Evolutionary conservation across 64 coral and sea anemone genomes (phyloP).

Genomic region (Catalaphyllia jardinei): DNA sequence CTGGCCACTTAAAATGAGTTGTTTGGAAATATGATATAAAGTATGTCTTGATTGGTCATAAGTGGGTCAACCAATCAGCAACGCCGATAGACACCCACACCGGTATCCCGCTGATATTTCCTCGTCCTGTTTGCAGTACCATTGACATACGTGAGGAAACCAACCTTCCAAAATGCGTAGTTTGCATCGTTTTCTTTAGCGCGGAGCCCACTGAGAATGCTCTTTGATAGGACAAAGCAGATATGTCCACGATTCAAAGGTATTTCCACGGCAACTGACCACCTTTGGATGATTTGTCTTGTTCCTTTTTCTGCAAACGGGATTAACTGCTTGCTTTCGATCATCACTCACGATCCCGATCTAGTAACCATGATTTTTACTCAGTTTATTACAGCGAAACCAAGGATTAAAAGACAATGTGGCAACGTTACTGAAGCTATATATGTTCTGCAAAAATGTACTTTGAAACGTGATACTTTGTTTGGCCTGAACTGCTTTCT

Average conservation of each 20-base stretch:
- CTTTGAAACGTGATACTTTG: too few species aligned
- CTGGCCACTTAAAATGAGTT: too few species aligned
- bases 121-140: not conserved
- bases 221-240: not conserved
- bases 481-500: too few species aligned
- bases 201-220: not conserved
- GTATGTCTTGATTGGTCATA: not conserved
- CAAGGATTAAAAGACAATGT: too few species aligned
- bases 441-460: too few species aligned
- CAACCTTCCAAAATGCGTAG: not conserved
- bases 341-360: too few species aligned
- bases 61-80: conserved; percentile 6
- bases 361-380: too few species aligned
- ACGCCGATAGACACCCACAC: not conserved
- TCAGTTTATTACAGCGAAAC: too few species aligned
- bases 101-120: not conserved
- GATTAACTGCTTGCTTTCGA: too few species aligned
- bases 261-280: not conserved
- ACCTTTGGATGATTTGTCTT: not conserved
- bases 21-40: not conserved
- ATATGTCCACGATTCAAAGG: conserved; percentile 52
- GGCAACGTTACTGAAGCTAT: too few species aligned
- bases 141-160: too few species aligned
- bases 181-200: not conserved
- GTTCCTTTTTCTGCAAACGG: too few species aligned